phyloP scores from a whole-genome alignment of 2,113 vertebrate genomes.

The Onychorhynchus coronatus region DNA sequence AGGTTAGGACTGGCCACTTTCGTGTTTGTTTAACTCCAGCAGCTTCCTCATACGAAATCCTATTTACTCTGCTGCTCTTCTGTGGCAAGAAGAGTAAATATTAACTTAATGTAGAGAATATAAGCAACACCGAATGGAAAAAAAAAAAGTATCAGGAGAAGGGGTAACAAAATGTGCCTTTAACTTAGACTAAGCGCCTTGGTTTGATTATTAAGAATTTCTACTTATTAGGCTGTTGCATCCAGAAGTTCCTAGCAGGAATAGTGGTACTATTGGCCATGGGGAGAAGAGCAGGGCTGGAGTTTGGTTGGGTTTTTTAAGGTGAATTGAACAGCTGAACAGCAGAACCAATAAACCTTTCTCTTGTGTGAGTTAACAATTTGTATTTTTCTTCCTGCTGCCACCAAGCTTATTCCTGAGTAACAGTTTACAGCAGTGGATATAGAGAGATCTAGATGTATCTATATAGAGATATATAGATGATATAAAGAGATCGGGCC shows the following conservation, averaged over 20 bases:
- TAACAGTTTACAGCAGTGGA: background rate
- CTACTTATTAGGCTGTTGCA: background rate
- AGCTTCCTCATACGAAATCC: conserved; percentile 28
- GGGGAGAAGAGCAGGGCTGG: background rate
- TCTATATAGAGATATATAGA: background rate
- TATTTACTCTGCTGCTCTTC: conserved; percentile 62
- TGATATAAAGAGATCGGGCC: background rate
- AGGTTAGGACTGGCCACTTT: conserved; percentile 33
- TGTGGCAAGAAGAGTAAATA: conserved; percentile 56
- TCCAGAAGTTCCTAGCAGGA: background rate
- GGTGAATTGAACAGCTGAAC: background rate
- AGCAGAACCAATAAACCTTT: background rate
- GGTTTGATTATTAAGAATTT: background rate
- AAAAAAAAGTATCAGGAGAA: background rate
- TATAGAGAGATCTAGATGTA: background rate
- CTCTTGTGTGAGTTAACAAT: background rate
- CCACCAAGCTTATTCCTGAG: background rate
- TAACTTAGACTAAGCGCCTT: background rate
- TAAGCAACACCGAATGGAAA: conserved; percentile 7
- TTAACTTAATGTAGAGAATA: conserved; percentile 61
- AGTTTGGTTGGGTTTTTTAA: background rate
- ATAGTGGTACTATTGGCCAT: background rate
- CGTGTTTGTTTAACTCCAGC: conserved; percentile 56
- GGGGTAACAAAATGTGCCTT: conserved; percentile 8
- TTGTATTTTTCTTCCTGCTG: background rate